Evolutionary conservation across 2,113 vertebrate genomes (phyloP).

Genomic region (Corydoras sp.): DNA sequence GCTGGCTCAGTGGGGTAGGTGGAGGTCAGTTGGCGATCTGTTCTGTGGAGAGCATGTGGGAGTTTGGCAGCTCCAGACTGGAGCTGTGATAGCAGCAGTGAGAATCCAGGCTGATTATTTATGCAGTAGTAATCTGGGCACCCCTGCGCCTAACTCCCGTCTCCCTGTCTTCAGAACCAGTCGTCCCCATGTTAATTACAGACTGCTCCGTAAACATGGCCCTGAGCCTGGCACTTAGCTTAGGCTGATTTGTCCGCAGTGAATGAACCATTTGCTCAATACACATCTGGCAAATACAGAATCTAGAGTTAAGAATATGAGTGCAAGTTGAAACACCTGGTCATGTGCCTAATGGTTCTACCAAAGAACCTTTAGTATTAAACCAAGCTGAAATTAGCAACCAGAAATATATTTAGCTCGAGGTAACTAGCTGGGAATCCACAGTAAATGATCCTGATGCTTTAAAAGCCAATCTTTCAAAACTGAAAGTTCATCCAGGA

Average conservation of each 20-base stretch:
- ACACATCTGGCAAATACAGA: slow-evolving; percentile 15
- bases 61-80: slow-evolving; percentile 41
- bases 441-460: too few relatives aligned
- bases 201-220: slow-evolving; percentile 40
- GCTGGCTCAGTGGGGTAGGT: slow-evolving; percentile 53
- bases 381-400: neutral
- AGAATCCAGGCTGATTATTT: slow-evolving; percentile 46
- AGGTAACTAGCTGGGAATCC: neutral
- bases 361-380: neutral
- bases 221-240: slow-evolving; percentile 30
- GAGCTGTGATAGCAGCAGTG: slow-evolving; percentile 44
- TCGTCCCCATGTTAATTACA: slow-evolving; percentile 45
- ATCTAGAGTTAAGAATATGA: neutral
- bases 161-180: slow-evolving; percentile 25
- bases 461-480: too few relatives aligned
- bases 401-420: neutral
- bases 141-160: slow-evolving; percentile 28
- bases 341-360: neutral
- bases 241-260: slow-evolving; percentile 24
- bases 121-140: slow-evolving; percentile 44
- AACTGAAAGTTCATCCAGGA: too few relatives aligned
- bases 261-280: slow-evolving; percentile 15
- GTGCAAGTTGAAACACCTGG: slow-evolving; percentile 6
- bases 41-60: slow-evolving; percentile 44
- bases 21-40: slow-evolving; percentile 21